Percentiles rank a stretch among this genome's conserved stretches.
phyloP scores from a whole-genome alignment of 2,888 invertebrate species.

The Drosophila barbarae region DNA sequence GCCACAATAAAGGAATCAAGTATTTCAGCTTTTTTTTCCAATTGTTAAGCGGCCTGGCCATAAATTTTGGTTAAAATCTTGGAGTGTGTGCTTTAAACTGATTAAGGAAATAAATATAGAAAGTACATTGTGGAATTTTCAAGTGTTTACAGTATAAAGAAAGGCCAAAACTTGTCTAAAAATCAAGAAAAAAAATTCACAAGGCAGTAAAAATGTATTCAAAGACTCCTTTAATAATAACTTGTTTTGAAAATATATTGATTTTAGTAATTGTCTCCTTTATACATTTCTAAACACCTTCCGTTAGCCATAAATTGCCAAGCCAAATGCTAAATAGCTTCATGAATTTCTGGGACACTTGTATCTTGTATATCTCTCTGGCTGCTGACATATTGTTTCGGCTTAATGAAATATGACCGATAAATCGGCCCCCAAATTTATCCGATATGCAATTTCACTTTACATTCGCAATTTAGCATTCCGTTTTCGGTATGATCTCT shows the following conservation, averaged over 20 bases:
- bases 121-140: not conserved
- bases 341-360: not conserved
- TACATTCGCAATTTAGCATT: constrained; percentile 18
- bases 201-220: not conserved
- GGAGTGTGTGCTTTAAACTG: not conserved
- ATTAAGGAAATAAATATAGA: not conserved
- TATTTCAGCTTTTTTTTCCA: not conserved
- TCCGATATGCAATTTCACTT: not conserved
- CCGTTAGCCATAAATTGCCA: not conserved
- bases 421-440: constrained; percentile 18
- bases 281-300: not conserved
- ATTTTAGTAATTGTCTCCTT: not conserved
- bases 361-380: not conserved
- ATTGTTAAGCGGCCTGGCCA: not conserved
- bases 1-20: not conserved
- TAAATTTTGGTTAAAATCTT: constrained; percentile 1
- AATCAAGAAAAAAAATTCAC: not conserved
- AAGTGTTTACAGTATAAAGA: not conserved
- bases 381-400: constrained; percentile 1
- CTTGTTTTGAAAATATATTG: no score
- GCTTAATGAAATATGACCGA: constrained; percentile 11
- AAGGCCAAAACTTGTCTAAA: not conserved
- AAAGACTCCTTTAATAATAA: not conserved
- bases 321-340: not conserved
- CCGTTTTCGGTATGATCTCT: constrained; percentile 14